Evolutionary conservation across 2,888 invertebrate species (phyloP).

Genomic region (Drosophila colorata): DNA sequence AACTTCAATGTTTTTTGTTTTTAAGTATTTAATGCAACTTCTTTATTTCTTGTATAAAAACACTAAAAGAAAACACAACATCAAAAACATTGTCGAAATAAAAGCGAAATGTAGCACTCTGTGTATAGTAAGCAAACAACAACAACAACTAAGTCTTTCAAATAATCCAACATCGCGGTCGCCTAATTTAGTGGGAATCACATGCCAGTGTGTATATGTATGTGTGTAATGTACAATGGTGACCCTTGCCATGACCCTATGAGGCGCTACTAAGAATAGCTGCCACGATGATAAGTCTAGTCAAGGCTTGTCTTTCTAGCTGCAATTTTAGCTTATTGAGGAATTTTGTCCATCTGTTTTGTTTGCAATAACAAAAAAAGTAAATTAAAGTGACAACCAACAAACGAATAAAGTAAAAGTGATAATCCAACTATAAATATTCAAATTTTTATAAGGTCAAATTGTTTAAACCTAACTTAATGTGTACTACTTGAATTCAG

Average conservation of each 20-base stretch:
- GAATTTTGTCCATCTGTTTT: constrained; percentile 3
- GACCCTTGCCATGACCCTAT: not conserved
- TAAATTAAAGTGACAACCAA: constrained; percentile 10
- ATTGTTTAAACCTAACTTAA: constrained; percentile 9
- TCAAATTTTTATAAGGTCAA: constrained; percentile 49
- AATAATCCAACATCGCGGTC: constrained; percentile 15
- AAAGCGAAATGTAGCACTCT: constrained; percentile 70
- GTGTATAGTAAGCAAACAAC: constrained; percentile 71
- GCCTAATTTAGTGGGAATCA: not conserved
- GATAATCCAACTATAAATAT: constrained; percentile 59
- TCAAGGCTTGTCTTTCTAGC: constrained; percentile 17
- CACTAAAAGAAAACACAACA: constrained; percentile 19
- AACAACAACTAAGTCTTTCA: constrained; percentile 40
- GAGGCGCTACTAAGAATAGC: not conserved
- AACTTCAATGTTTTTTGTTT: constrained; percentile 50
- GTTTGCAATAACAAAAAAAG: constrained; percentile 43
- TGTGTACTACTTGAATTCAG: constrained; percentile 9
- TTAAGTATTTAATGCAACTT: constrained; percentile 59
- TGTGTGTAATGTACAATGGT: not conserved
- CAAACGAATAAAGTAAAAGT: constrained; percentile 64
- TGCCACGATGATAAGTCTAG: constrained; percentile 2
- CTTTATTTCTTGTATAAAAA: constrained; percentile 51
- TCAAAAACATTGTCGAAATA: constrained; percentile 63
- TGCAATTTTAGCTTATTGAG: not conserved
- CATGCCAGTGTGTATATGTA: not conserved